A percentile compares a stretch with the other conserved stretches of the same genome.
phyloP scores from a whole-genome alignment of 53 echinoderm and acorn worm species.

The Luidia sarsii region DNA sequence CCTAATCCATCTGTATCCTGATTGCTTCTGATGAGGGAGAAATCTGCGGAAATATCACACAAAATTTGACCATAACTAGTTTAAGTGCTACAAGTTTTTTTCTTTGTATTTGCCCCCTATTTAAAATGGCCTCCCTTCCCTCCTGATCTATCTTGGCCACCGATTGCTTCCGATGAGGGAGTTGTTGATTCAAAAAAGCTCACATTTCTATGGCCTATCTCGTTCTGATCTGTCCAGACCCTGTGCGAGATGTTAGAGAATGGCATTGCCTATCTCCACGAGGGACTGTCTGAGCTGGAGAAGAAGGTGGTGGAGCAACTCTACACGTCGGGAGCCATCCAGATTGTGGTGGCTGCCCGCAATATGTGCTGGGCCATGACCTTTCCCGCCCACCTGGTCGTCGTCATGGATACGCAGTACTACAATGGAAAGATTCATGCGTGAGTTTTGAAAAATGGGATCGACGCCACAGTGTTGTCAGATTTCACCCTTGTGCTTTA shows the following conservation, averaged over 20 bases:
- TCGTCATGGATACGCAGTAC: slow-evolving; percentile 99
- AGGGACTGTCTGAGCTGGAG: slow-evolving; percentile 90
- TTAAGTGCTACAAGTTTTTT: too few relatives aligned
- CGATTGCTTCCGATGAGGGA: too few relatives aligned
- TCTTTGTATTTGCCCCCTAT: too few relatives aligned
- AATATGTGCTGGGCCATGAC: slow-evolving; percentile 99
- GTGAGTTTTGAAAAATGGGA: slow-evolving; percentile 62
- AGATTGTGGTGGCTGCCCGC: slow-evolving; percentile 90
- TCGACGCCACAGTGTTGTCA: too few relatives aligned
- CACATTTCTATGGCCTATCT: background rate
- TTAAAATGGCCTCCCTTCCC: too few relatives aligned
- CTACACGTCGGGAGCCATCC: slow-evolving; percentile 90
- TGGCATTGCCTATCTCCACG: slow-evolving; percentile 96
- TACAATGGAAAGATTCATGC: slow-evolving; percentile 99
- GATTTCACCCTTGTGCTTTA: too few relatives aligned
- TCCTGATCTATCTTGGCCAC: too few relatives aligned
- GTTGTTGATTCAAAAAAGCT: too few relatives aligned
- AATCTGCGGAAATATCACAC: too few relatives aligned
- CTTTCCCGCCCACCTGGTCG: slow-evolving; percentile 91
- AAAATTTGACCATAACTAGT: too few relatives aligned
- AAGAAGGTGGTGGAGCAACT: slow-evolving; percentile 95
- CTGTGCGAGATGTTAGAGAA: slow-evolving; percentile 91
- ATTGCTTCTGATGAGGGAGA: too few relatives aligned
- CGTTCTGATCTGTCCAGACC: slow-evolving; percentile 54
- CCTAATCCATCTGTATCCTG: too few relatives aligned